These are phyloP conservation scores for Homarus americanus DNA, from an alignment of 1,140 invertebrate genomes.

Conservation along the genomic window DNA sequence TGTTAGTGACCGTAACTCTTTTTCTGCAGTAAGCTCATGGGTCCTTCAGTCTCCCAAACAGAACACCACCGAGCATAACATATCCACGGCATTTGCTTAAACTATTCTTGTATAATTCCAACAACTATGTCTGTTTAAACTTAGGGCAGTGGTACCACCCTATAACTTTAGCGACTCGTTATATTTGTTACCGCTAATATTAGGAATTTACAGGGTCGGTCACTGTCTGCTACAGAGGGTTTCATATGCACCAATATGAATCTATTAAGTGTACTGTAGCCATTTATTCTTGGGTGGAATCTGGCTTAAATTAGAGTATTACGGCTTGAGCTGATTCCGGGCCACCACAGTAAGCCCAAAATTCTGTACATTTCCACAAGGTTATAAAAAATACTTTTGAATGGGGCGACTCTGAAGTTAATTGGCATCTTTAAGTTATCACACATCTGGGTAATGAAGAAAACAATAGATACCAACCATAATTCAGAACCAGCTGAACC, in stretches of 20 bases:
- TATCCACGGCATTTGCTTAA: neutral
- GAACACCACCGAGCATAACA: neutral
- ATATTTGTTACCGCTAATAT: neutral
- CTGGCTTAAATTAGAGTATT: slow-evolving; percentile 41
- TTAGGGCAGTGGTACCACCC: neutral
- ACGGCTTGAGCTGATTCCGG: slow-evolving; percentile 30
- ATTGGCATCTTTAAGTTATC: slow-evolving; percentile 29
- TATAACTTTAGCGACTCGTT: neutral
- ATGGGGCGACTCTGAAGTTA: slow-evolving; percentile 28
- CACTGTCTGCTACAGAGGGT: slow-evolving; percentile 9
- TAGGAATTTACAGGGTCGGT: neutral
- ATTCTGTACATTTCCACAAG: slow-evolving; percentile 27
- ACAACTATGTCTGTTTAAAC: neutral
- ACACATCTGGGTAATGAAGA: slow-evolving; percentile 19
- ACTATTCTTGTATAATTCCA: slow-evolving; percentile 5
- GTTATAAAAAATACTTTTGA: slow-evolving; percentile 50
- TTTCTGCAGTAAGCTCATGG: neutral
- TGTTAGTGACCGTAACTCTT: neutral
- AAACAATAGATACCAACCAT: neutral
- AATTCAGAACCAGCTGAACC: slow-evolving; percentile 32
- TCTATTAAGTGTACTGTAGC: slow-evolving; percentile 20
- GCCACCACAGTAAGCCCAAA: slow-evolving; percentile 15
- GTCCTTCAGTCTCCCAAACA: neutral
- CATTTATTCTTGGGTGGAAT: slow-evolving; percentile 28
- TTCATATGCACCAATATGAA: slow-evolving; percentile 15